These are phyloP conservation scores for Agrypnia vestita DNA, from an alignment of 1,140 invertebrate species.

Conservation along the genomic window DNA sequence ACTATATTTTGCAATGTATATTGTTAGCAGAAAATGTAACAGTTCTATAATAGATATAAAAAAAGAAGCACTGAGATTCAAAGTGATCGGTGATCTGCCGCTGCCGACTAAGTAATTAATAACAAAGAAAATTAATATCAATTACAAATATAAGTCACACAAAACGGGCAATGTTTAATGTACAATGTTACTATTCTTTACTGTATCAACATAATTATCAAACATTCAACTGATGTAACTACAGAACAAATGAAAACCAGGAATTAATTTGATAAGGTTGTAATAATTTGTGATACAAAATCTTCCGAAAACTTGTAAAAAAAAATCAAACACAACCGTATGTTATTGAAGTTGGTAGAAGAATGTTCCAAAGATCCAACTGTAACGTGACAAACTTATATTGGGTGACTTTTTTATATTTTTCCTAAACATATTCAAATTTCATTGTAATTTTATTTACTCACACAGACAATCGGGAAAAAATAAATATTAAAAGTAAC, in stretches of 20 bases:
- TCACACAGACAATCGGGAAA: constrained; percentile 29
- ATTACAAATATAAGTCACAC: not conserved
- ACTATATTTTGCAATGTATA: too few species aligned
- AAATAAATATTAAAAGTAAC: constrained; percentile 47
- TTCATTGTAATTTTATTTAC: constrained; percentile 51
- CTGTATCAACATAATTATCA: constrained; percentile 2
- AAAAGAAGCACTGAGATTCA: too few species aligned
- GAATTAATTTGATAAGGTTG: not conserved
- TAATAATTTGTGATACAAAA: not conserved
- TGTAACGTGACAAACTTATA: constrained; percentile 10
- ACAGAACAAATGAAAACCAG: not conserved
- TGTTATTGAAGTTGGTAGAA: not conserved
- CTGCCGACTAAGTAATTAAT: not conserved
- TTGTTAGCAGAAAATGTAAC: too few species aligned
- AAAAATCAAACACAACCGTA: constrained; percentile 2
- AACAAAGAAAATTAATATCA: not conserved
- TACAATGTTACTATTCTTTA: not conserved
- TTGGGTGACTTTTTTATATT: not conserved
- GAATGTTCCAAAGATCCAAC: not conserved
- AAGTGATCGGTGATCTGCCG: too few species aligned
- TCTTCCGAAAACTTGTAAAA: not conserved
- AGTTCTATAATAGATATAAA: too few species aligned
- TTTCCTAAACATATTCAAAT: constrained; percentile 39
- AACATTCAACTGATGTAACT: not conserved
- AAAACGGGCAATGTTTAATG: not conserved